Percentiles rank a stretch among this genome's conserved stretches.
phyloP scores from a whole-genome alignment of 2,888 invertebrate genomes.

The Callosobruchus maculatus region DNA sequence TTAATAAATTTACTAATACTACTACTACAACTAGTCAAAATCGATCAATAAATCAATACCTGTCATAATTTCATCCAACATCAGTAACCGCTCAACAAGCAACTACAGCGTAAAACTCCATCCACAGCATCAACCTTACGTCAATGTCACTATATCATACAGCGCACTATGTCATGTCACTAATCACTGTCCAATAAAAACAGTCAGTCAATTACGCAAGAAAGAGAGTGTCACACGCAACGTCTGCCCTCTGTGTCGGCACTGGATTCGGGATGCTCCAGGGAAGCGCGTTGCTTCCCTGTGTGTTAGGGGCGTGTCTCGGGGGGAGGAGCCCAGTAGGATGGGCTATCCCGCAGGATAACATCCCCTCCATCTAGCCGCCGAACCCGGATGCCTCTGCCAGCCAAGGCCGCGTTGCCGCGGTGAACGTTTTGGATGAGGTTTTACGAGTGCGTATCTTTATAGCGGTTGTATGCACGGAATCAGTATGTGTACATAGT shows the following conservation, averaged over 20 bases:
- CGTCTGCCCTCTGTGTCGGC: slow-evolving; percentile 24
- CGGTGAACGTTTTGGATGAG: background rate
- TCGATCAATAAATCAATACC: background rate
- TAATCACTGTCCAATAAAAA: background rate
- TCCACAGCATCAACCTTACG: background rate
- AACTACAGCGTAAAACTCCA: background rate
- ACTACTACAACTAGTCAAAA: too few species aligned
- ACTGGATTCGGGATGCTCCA: slow-evolving; percentile 38
- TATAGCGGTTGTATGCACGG: too few species aligned
- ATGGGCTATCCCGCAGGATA: slow-evolving; percentile 57
- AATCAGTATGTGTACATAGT: too few species aligned
- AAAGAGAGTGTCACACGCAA: slow-evolving; percentile 16
- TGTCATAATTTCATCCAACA: slow-evolving; percentile 2
- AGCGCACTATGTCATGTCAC: slow-evolving; percentile 1
- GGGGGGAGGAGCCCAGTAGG: slow-evolving; percentile 56
- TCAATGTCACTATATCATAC: background rate
- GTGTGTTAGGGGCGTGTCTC: slow-evolving; percentile 44
- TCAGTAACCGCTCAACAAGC: background rate
- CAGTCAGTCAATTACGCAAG: background rate
- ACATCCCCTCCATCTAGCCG: slow-evolving; percentile 23
- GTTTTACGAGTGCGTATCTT: background rate
- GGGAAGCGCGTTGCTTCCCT: slow-evolving; percentile 39
- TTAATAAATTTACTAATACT: too few species aligned
- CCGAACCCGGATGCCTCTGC: background rate
- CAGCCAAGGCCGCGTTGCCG: background rate